phyloP scores from a whole-genome alignment of 2,888 invertebrate species.

The Chrysolina haemoptera region DNA sequence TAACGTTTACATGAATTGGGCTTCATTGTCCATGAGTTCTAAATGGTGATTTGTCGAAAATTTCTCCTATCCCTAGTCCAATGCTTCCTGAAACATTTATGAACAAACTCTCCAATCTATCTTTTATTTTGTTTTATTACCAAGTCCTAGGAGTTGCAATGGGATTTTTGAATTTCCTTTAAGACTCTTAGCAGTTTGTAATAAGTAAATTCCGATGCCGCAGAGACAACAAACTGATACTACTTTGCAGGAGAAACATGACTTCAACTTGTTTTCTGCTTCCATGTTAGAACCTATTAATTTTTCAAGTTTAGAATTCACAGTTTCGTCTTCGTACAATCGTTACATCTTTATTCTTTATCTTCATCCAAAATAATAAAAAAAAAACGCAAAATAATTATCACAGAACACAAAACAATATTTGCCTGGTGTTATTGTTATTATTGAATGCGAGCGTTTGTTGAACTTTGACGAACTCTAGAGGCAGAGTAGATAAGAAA shows the following conservation, averaged over 20 bases:
- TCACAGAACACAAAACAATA: too few relatives aligned
- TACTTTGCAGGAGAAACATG: slow-evolving; percentile 64
- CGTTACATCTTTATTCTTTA: too few relatives aligned
- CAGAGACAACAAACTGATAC: slow-evolving; percentile 61
- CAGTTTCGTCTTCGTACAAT: too few relatives aligned
- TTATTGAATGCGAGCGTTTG: too few relatives aligned
- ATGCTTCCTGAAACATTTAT: slow-evolving; percentile 59
- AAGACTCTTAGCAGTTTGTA: slow-evolving; percentile 59
- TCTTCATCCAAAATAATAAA: too few relatives aligned
- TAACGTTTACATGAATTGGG: too few relatives aligned
- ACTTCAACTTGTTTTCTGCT: slow-evolving; percentile 38
- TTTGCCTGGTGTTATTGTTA: too few relatives aligned
- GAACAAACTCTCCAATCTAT: slow-evolving; percentile 18
- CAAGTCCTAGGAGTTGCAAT: slow-evolving; percentile 60
- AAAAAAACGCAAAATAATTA: too few relatives aligned
- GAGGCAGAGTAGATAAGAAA: too few relatives aligned
- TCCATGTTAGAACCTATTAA: slow-evolving; percentile 32
- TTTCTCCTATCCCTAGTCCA: slow-evolving; percentile 64
- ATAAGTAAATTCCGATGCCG: slow-evolving; percentile 65
- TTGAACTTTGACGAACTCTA: too few relatives aligned
- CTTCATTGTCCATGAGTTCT: slow-evolving; percentile 47
- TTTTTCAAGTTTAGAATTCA: too few relatives aligned
- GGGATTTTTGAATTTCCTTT: slow-evolving; percentile 56
- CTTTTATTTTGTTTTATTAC: slow-evolving; percentile 51
- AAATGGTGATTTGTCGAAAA: slow-evolving; percentile 64